phyloP scores from a whole-genome alignment of 2,797 vertebrate species.

The Limnodromus scolopaceus region DNA sequence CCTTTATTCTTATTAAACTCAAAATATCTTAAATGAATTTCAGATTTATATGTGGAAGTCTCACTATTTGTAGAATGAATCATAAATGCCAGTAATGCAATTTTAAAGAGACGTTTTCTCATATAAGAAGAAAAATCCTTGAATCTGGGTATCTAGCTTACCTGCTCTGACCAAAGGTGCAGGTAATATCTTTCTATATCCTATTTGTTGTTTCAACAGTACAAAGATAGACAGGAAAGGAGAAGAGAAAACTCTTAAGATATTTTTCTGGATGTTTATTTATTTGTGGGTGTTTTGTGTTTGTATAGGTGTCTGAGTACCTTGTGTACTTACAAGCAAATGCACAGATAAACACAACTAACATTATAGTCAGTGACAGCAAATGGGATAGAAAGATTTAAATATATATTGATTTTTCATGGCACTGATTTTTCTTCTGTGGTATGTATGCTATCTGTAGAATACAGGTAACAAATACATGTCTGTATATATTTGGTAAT shows the following conservation, averaged over 20 bases:
- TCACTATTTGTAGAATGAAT: conserved; percentile 70
- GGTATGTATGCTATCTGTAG: neutral
- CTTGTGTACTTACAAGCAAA: neutral
- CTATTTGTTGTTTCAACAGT: neutral
- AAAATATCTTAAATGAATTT: conserved; percentile 73
- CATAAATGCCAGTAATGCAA: conserved; percentile 66
- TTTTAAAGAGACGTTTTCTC: conserved; percentile 63
- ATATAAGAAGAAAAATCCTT: conserved; percentile 43
- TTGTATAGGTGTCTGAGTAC: neutral
- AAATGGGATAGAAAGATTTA: neutral
- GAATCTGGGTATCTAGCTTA: neutral
- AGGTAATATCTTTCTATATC: neutral
- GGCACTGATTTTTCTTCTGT: neutral
- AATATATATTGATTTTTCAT: conserved; percentile 3
- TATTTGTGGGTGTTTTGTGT: neutral
- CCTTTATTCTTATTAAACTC: conserved; percentile 73
- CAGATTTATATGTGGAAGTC: conserved; percentile 62
- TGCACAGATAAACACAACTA: neutral
- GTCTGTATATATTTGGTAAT: neutral
- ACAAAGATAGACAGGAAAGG: neutral
- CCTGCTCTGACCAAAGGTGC: conserved; percentile 34
- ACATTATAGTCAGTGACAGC: neutral
- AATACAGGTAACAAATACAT: neutral
- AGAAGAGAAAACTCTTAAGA: neutral
- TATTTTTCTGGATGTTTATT: neutral